Percentiles rank a stretch among this genome's conserved stretches.
Evolutionary conservation across 2,888 invertebrate species (phyloP).

Genomic region (Frankliniella intonsa): DNA sequence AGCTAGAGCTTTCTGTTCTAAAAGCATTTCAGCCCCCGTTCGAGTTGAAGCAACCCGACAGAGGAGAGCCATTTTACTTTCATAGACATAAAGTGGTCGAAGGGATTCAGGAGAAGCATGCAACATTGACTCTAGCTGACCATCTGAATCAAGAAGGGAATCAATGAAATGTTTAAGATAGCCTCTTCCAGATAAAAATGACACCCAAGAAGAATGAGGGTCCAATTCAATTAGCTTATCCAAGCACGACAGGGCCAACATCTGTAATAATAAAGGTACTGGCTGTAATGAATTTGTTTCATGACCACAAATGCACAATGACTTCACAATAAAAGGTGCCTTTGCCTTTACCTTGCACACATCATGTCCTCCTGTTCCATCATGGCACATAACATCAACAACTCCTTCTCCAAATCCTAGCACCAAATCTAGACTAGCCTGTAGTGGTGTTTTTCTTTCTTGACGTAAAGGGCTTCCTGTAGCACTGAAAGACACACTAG

Average conservation of each 20-base stretch:
- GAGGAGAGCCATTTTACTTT: conserved; percentile 78
- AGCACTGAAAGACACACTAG: neutral
- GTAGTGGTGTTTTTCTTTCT: neutral
- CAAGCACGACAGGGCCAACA: conserved; percentile 78
- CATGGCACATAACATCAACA: conserved; percentile 75
- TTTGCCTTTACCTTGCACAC: conserved; percentile 61
- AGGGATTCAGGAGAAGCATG: conserved; percentile 59
- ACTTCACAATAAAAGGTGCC: neutral
- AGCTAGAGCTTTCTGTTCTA: conserved; percentile 57
- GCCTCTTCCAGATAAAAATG: conserved; percentile 55
- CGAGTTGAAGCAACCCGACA: conserved; percentile 63
- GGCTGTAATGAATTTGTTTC: neutral
- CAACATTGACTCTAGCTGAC: conserved; percentile 51
- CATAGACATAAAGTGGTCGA: conserved; percentile 76
- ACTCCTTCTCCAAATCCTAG: conserved; percentile 71
- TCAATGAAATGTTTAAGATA: conserved; percentile 81
- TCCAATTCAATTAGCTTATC: conserved; percentile 73
- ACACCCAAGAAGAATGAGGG: conserved; percentile 61
- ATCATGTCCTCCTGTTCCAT: conserved; percentile 83
- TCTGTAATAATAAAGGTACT: conserved; percentile 45
- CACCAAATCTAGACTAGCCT: conserved; percentile 38
- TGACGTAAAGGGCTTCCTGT: neutral
- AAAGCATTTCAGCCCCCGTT: conserved; percentile 60
- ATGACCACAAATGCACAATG: neutral
- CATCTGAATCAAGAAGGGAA: conserved; percentile 70